These are phyloP conservation scores for Phylloscopus collybita DNA, from an alignment of 2,797 vertebrate genomes.

Conservation along the genomic window DNA sequence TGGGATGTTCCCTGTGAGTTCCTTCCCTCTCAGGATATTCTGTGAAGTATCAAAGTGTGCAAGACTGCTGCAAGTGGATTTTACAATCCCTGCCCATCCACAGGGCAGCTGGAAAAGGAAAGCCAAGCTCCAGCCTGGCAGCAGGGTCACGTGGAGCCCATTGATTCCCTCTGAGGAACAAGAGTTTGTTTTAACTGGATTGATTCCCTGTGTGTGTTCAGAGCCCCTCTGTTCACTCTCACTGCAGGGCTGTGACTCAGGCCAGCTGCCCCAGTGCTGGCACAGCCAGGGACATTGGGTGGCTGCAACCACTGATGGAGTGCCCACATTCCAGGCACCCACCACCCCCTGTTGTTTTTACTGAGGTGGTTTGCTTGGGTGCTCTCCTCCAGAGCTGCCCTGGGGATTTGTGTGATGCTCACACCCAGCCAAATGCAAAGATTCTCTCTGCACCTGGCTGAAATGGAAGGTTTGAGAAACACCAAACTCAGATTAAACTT, in stretches of 20 bases:
- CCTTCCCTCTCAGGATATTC: background rate
- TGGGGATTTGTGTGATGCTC: background rate
- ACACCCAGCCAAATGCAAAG: background rate
- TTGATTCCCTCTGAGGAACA: background rate
- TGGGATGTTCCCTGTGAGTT: background rate
- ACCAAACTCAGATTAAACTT: background rate
- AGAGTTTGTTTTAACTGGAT: background rate
- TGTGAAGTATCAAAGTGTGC: background rate
- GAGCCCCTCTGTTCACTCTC: background rate
- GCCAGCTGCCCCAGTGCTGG: background rate
- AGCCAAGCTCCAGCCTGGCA: background rate
- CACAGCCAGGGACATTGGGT: background rate
- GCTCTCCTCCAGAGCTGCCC: background rate
- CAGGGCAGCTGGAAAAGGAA: background rate
- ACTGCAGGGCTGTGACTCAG: background rate
- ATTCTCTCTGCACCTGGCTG: background rate
- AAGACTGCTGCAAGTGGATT: background rate
- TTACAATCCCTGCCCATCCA: background rate
- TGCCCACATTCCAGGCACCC: background rate
- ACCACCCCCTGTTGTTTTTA: accelerated
- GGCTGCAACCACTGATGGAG: background rate
- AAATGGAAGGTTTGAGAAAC: background rate
- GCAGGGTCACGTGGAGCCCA: accelerated
- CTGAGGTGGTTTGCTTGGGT: background rate
- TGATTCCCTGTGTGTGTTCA: background rate